phyloP scores from a whole-genome alignment of 2,797 vertebrate species.

The Pristis pectinata region DNA sequence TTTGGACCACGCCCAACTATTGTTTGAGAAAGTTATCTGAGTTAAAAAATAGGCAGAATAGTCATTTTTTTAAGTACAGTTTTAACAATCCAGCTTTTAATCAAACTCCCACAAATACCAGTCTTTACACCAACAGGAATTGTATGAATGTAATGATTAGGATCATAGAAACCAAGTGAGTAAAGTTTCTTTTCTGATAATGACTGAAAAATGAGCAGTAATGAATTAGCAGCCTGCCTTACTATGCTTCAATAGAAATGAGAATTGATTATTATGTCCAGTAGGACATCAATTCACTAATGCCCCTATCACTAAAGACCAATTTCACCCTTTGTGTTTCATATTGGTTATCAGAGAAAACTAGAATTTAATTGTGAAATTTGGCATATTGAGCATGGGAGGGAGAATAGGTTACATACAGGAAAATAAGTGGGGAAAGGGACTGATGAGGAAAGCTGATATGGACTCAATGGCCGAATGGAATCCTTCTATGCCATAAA shows the following conservation, averaged over 20 bases:
- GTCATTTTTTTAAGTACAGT: not conserved
- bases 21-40: not conserved
- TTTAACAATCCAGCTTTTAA: not conserved
- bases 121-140: not conserved
- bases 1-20: not conserved
- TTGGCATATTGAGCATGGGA: not conserved
- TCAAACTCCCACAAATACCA: not conserved
- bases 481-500: no score
- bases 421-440: no score
- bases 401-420: no score
- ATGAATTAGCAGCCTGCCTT: not conserved
- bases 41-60: not conserved
- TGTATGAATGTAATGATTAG: not conserved
- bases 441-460: no score
- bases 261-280: not conserved
- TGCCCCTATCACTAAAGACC: not conserved
- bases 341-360: not conserved
- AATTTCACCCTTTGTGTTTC: not conserved
- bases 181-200: not conserved
- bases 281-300: not conserved
- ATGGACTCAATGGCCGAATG: no score
- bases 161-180: not conserved
- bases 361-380: not conserved
- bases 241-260: not conserved
- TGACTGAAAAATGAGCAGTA: not conserved